A percentile compares a stretch with the other conserved stretches of the same genome.
Conservation (phyloP, 2,797 vertebrate genomes). For the Avahi laniger region DNA sequence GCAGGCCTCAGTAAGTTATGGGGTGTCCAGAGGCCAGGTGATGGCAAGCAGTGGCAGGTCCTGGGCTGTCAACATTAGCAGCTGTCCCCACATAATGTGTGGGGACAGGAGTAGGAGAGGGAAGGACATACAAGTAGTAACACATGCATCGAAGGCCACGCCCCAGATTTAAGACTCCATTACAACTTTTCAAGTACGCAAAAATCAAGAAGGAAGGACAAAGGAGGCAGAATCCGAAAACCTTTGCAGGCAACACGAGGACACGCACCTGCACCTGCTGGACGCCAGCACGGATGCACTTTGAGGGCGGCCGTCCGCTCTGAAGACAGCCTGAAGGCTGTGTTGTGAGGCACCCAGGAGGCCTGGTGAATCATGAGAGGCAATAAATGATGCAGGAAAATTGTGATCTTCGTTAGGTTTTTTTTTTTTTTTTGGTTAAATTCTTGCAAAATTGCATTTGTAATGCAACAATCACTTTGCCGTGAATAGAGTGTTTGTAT, state of each 20-base stretch:
- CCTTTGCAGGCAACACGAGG: background rate
- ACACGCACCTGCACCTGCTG: background rate
- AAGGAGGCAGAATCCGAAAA: background rate
- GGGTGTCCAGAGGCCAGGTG: no score
- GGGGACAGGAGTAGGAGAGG: background rate
- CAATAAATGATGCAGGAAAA: conserved; percentile 76
- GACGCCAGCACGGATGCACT: fast-evolving
- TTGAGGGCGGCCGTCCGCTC: conserved; percentile 33
- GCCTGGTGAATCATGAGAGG: conserved; percentile 46
- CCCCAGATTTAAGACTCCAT: background rate
- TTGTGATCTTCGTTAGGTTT: conserved; percentile 16
- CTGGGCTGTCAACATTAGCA: fast-evolving
- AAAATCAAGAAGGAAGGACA: background rate
- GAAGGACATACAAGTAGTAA: background rate
- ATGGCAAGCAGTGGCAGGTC: background rate
- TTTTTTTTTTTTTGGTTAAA: conserved; percentile 67
- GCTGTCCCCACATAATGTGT: fast-evolving
- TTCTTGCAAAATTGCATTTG: conserved; percentile 78
- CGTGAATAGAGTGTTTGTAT: conserved; percentile 73
- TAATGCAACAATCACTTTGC: conserved; percentile 69
- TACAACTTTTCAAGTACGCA: background rate
- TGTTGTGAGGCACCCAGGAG: conserved; percentile 1
- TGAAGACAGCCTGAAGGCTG: conserved; percentile 24
- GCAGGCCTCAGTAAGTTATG: background rate
- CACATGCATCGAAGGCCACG: fast-evolving